A percentile compares a stretch with the other conserved stretches of the same genome.
phyloP scores from a whole-genome alignment of 2,113 vertebrate genomes.

The Catharus minimus region DNA sequence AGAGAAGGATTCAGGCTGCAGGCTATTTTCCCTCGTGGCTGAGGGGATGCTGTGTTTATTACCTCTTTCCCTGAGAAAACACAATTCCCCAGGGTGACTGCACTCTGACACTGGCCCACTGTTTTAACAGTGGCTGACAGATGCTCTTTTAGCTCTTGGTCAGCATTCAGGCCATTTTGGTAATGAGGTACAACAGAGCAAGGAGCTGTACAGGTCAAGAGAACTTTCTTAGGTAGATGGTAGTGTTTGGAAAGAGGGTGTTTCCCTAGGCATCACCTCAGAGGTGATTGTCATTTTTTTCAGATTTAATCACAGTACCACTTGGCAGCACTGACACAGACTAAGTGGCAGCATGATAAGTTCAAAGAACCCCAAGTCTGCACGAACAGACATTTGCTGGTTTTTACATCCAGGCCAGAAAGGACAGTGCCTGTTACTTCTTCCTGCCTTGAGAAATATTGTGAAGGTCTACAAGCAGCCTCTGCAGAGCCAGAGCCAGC shows the following conservation, averaged over 20 bases:
- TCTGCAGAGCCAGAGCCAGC: not conserved
- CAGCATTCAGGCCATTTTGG: not conserved
- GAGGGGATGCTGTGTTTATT: not conserved
- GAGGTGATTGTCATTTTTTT: not conserved
- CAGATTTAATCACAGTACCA: not conserved
- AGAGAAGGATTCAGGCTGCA: not conserved
- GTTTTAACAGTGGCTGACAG: not conserved
- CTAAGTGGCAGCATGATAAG: not conserved
- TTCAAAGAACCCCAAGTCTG: not conserved
- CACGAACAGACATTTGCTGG: not conserved
- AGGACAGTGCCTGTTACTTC: not conserved
- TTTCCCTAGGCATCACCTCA: not conserved
- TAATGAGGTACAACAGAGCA: not conserved
- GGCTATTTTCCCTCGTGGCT: not conserved
- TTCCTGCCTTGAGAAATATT: not conserved
- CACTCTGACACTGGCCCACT: not conserved
- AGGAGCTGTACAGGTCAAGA: not conserved
- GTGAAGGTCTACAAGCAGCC: not conserved
- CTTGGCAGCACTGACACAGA: not conserved
- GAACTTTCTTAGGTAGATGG: not conserved
- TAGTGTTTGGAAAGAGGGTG: not conserved
- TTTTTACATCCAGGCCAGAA: not conserved
- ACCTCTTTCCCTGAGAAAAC: not conserved
- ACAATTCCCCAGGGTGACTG: not conserved
- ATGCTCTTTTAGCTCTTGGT: not conserved